Conservation (phyloP, 1,140 invertebrate genomes). For the Ylistrum balloti region DNA sequence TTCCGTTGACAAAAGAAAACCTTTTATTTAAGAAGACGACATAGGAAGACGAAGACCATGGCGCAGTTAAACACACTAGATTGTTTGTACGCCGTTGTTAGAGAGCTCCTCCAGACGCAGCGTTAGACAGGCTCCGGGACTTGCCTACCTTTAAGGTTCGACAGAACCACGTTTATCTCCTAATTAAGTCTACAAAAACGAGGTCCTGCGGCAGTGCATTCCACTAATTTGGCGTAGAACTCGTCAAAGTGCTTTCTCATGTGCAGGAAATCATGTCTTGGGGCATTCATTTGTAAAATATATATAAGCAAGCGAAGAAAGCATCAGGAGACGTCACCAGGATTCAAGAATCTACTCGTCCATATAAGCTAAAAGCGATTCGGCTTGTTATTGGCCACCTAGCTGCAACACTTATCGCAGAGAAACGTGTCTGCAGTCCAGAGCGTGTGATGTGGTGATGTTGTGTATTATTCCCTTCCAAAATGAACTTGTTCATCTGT, state of each 20-base stretch:
- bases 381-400: not conserved
- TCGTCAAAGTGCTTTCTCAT: not conserved
- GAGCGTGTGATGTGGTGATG: not conserved
- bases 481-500: too few relatives aligned
- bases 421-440: not conserved
- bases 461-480: too few relatives aligned
- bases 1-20: too few relatives aligned
- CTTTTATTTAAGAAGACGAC: too few relatives aligned
- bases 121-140: not conserved
- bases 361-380: not conserved
- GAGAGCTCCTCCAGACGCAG: not conserved
- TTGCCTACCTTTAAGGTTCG: not conserved
- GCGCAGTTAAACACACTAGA: too few relatives aligned
- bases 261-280: not conserved
- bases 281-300: not conserved
- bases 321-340: not conserved
- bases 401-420: not conserved
- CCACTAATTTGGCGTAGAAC: conserved; percentile 22
- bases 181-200: not conserved
- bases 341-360: not conserved
- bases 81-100: not conserved
- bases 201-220: not conserved
- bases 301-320: not conserved
- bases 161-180: not conserved
- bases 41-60: too few relatives aligned